Evolutionary conservation across 2,113 vertebrate species (phyloP).

Genomic region (Turdus rufiventris): DNA sequence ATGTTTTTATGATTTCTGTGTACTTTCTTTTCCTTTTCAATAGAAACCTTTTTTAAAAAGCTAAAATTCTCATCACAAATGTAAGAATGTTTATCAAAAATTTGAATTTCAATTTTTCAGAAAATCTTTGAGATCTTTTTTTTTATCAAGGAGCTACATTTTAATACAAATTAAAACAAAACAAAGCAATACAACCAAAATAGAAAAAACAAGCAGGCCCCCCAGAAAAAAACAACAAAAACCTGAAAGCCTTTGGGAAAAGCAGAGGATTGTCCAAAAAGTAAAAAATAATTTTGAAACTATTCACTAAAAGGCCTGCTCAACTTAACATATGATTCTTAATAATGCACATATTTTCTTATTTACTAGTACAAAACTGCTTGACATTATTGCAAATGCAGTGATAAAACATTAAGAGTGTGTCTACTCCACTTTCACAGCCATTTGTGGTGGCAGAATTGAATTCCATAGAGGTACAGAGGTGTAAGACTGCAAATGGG

Average conservation of each 20-base stretch:
- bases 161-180: not conserved
- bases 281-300: not conserved
- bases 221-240: not conserved
- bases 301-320: not conserved
- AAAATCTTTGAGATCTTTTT: not conserved
- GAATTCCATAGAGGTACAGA: not conserved
- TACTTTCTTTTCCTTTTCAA: not conserved
- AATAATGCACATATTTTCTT: not conserved
- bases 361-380: not conserved
- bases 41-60: not conserved
- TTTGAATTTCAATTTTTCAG: not conserved
- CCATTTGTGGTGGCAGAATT: not conserved
- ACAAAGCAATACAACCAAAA: not conserved
- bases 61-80: not conserved
- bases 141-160: not conserved
- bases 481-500: not conserved
- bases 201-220: not conserved
- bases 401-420: not conserved
- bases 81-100: not conserved
- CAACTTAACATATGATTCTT: not conserved
- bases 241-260: not conserved
- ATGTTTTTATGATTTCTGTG: not conserved
- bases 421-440: not conserved
- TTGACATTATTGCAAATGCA: not conserved
- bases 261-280: not conserved